These are phyloP conservation scores for Gyrodactylus salaris DNA, from an alignment of 1,140 invertebrate species.

Conservation along the genomic window DNA sequence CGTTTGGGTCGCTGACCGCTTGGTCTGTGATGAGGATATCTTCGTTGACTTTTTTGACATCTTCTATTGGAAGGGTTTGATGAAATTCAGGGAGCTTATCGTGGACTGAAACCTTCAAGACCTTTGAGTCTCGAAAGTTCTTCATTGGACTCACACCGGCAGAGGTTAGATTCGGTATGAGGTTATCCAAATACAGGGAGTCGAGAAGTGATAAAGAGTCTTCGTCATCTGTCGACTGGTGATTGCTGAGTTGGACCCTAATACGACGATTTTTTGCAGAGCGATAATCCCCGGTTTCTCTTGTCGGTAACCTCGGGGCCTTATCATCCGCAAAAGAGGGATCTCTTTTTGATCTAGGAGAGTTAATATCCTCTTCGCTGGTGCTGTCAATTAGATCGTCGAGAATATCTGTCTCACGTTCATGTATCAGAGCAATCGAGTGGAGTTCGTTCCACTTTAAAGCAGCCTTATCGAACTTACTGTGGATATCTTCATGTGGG, in stretches of 20 bases:
- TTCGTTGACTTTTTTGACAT: neutral
- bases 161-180: neutral
- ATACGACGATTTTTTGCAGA: neutral
- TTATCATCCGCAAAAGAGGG: neutral
- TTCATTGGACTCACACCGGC: neutral
- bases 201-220: neutral
- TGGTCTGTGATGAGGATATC: neutral
- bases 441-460: neutral
- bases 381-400: conserved; percentile 3
- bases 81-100: neutral
- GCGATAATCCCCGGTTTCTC: neutral
- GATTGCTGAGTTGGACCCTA: neutral
- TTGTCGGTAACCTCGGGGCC: neutral
- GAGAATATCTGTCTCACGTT: conserved; percentile 2
- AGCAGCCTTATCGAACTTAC: neutral
- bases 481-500: conserved; percentile 2
- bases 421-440: neutral
- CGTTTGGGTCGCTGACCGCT: neutral
- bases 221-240: neutral
- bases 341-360: neutral
- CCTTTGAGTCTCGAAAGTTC: neutral
- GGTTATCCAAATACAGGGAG: neutral
- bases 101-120: neutral
- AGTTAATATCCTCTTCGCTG: neutral
- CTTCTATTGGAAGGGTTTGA: neutral